Conservation (phyloP, 2,797 vertebrate species). For the Propithecus perrieri region DNA sequence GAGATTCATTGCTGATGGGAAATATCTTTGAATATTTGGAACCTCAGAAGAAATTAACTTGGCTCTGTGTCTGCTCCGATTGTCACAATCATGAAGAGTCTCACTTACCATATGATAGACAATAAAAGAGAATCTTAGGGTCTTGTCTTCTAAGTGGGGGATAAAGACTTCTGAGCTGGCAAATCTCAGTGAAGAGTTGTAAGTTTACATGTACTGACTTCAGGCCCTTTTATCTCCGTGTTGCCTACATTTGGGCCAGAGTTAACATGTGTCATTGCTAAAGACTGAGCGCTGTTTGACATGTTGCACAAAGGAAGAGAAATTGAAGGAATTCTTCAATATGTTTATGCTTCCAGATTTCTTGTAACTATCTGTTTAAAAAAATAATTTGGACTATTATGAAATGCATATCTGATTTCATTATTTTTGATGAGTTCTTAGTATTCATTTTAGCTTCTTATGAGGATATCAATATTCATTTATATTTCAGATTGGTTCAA, state of each 20-base stretch:
- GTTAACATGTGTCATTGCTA: neutral
- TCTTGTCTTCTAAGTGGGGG: slow-evolving; percentile 49
- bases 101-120: slow-evolving; percentile 31
- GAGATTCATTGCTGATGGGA: neutral
- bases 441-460: neutral
- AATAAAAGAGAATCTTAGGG: slow-evolving; percentile 47
- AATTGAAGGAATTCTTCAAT: neutral
- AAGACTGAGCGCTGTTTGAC: neutral
- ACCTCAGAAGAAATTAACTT: slow-evolving; percentile 8
- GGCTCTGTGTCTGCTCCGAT: neutral
- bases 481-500: neutral
- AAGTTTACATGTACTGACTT: slow-evolving; percentile 12
- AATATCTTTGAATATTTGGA: neutral
- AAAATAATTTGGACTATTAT: neutral
- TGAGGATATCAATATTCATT: neutral
- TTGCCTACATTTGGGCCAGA: neutral
- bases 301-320: neutral
- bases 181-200: slow-evolving; percentile 49
- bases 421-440: neutral
- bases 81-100: neutral
- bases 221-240: slow-evolving; percentile 52
- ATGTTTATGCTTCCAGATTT: neutral
- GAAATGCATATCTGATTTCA: neutral
- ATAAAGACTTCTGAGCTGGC: slow-evolving; percentile 35
- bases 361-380: neutral